Evolutionary conservation across 2,113 vertebrate genomes (phyloP), one percentile per base, ranked within the genome.

Genomic region (Platanista minor): DNA sequence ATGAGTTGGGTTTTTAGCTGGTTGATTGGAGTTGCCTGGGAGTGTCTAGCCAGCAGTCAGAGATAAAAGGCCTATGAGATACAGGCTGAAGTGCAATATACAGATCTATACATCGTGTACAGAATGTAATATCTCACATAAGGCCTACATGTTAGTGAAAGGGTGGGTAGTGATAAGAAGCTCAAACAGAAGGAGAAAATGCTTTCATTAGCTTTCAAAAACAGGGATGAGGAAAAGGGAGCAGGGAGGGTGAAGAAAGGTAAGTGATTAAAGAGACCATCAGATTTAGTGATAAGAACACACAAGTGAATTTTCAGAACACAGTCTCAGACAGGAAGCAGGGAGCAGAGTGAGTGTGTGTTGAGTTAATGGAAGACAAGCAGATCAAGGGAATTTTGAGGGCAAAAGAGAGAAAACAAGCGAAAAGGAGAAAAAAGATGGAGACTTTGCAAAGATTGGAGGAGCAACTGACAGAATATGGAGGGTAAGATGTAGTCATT

Each of bases 31-130:
- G 9, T 66, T 71, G 21, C 43, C 15, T 36, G 18, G 36, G 20
- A 0, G 6, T 27, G 20, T 62, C 52, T 57, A 33, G 27, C 23
- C 61, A 25, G 74, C 4, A 3, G 4, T 9, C 39, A 2, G 20
- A 18, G 31, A 69, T 20, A 31, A 75, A 54, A 69, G 4, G 27
- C 29, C 20, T 62, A 3, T 12, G 20, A 39, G 31, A 54, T 64
- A 29, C 0, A 21, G 10, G 3, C 1, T 84, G 36, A 46, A 64
- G 13, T 23, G 17, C 62, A n/a, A 29, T 8, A 27, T 3, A 5
- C 14, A 85, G 57, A 85, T 23, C 23, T 85, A 69, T 8, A 52
- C 0, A 31, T 14, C 25, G 31, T 5, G 8, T 14, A 41, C 41
- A 11, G 29, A 54, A 33, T 11, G 20, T 57, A 59, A 23, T 3